Evolutionary conservation across 2,113 vertebrate genomes (phyloP), one percentile per base, ranked within the genome.

Genomic region (Nestor notabilis): DNA sequence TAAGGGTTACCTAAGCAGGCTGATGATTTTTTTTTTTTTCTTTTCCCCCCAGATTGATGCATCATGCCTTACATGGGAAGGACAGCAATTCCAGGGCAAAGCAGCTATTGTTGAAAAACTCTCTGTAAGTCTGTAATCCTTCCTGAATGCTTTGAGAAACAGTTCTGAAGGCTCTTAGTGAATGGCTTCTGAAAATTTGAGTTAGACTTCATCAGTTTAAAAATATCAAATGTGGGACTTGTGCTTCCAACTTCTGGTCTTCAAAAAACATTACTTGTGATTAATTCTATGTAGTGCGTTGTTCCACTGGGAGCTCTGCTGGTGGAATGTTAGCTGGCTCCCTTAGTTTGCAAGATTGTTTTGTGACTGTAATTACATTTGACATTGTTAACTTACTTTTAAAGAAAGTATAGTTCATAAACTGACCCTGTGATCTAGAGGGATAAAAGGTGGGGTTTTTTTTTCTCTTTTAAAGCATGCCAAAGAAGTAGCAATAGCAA

Each of bases 41-140:
- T 71, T 44, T 65, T 11, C 33, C 75, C 96, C 97, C 80, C 97
- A 99, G 99, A 99, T 99, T 77, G 99, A 99, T 83, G 97, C 99
- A 12, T 99, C 99, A 98, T 99, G 99, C 98, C 99, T 99, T 98
- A 99, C 99, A 14, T 99, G 99, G 99, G 99, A 99, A 98, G 99
- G 99, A 98, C 98, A 99, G 95, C 99, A 99, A 97, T 99, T 98
- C 98, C 99, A 99, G 96, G 99, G 99, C 95, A 99, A 99, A 99
- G 98, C 98, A 97, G 99, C 99, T 81, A 99, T 99, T 96, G 99
- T 99, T 95, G 99, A 99, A 95, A 99, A 99, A 98, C 98, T 99
- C 91, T 98, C 98, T 97, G 99, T 99, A 98, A 99, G 99, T 98
- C 87, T 91, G 15, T 41, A 68, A 80, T 52, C 29, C 43, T 55